A percentile compares a stretch with the other conserved stretches of the same genome.
These are phyloP conservation scores for Antigone vipio DNA, from an alignment of 2,113 vertebrate genomes.

Conservation along the genomic window DNA sequence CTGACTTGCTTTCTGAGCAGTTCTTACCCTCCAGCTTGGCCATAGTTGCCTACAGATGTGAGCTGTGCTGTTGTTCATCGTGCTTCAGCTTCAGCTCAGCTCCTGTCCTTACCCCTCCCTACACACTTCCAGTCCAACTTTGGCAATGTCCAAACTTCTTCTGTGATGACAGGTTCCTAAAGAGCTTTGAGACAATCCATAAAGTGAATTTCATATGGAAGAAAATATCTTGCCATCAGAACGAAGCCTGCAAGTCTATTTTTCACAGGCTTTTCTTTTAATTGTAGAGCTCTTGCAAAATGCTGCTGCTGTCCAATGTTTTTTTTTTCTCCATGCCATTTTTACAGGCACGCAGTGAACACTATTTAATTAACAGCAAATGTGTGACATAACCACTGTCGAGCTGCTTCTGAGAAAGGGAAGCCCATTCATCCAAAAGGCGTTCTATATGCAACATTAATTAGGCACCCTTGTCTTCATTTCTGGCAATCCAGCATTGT, in stretches of 20 bases:
- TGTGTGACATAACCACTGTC: constrained; percentile 47
- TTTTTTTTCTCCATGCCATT: neutral
- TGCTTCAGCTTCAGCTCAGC: neutral
- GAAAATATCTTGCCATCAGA: neutral
- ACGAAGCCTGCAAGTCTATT: neutral
- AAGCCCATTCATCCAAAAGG: constrained; percentile 69
- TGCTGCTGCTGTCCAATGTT: neutral
- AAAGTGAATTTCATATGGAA: neutral
- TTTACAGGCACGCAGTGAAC: constrained; percentile 54
- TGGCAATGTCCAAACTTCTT: neutral
- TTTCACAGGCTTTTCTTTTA: constrained; percentile 20
- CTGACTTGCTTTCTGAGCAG: neutral
- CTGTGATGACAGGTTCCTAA: neutral
- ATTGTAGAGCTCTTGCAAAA: constrained; percentile 39
- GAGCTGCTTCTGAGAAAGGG: constrained; percentile 56
- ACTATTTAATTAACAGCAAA: constrained; percentile 71
- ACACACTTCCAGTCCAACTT: neutral
- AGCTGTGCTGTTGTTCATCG: neutral
- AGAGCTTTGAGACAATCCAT: neutral
- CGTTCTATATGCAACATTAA: constrained; percentile 71
- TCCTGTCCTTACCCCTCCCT: neutral
- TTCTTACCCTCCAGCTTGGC: neutral
- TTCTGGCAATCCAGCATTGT: constrained; percentile 45
- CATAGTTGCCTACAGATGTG: fast-evolving
- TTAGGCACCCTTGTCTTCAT: constrained; percentile 68